phyloP scores from a whole-genome alignment of 2,113 vertebrate genomes.

The Alligator mississippiensis region DNA sequence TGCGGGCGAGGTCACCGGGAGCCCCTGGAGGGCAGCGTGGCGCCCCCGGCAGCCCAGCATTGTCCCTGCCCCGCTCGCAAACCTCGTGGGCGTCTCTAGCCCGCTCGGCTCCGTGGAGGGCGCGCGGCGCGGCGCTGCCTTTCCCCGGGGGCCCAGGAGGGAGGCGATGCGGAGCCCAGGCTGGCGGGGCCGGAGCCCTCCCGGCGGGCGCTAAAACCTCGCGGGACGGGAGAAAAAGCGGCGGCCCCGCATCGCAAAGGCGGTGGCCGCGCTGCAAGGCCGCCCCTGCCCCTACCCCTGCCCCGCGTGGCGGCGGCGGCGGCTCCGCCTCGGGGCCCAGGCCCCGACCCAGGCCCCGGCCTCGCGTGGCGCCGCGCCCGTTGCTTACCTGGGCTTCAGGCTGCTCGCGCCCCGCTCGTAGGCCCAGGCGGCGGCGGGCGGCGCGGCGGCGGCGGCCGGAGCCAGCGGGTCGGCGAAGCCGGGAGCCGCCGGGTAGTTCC shows the following conservation, averaged over 20 bases:
- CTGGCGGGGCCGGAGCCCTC: not conserved
- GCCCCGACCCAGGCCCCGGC: conserved; percentile 68
- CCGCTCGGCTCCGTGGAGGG: not conserved
- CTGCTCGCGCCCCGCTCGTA: conserved; percentile 82
- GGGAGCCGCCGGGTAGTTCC: conserved; percentile 91
- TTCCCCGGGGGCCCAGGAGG: not conserved
- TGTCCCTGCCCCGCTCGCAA: conserved; percentile 40
- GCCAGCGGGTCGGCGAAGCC: conserved; percentile 89
- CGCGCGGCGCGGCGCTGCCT: not conserved
- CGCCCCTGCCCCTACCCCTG: conserved; percentile 68
- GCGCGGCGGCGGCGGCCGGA: conserved; percentile 79
- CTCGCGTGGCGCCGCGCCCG: conserved; percentile 78
- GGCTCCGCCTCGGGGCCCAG: not conserved
- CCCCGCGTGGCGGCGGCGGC: not conserved
- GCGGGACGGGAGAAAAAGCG: too few relatives aligned
- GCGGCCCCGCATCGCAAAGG: too few relatives aligned
- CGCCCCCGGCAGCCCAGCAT: conserved; percentile 29
- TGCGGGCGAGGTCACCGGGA: conserved; percentile 47
- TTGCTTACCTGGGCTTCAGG: conserved; percentile 90
- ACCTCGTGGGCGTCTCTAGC: not conserved
- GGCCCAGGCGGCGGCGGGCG: conserved; percentile 88
- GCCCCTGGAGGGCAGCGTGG: conserved; percentile 4
- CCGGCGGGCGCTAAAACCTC: too few relatives aligned
- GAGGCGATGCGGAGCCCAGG: not conserved
- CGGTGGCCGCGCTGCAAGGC: not conserved